Conservation (phyloP, 2,888 invertebrate genomes). For the Nomada goodeniana region DNA sequence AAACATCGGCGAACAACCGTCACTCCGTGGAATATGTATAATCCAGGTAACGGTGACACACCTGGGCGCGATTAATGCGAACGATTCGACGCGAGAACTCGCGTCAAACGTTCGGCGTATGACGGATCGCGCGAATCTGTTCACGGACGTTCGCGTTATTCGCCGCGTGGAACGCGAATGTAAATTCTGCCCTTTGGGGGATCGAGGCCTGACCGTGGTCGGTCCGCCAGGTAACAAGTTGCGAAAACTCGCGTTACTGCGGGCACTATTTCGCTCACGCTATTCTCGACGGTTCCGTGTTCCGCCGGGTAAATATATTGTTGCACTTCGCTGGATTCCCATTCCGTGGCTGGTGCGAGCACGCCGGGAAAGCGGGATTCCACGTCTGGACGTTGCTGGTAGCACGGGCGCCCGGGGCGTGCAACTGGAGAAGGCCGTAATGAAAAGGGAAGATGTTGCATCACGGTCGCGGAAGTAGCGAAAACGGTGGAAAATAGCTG, state of each 20-base stretch:
- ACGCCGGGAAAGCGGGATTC: slow-evolving; percentile 5
- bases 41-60: slow-evolving; percentile 63
- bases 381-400: slow-evolving; percentile 5
- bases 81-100: slow-evolving; percentile 64
- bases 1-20: background rate
- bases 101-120: slow-evolving; percentile 46
- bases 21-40: slow-evolving; percentile 20
- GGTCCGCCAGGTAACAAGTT: slow-evolving; percentile 50
- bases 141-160: slow-evolving; percentile 23
- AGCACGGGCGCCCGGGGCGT: background rate
- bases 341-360: background rate
- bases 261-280: slow-evolving; percentile 27
- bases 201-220: slow-evolving; percentile 31
- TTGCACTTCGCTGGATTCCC: slow-evolving; percentile 16
- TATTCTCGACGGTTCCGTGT: background rate
- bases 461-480: background rate
- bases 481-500: background rate
- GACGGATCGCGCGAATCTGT: slow-evolving; percentile 50
- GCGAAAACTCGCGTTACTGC: slow-evolving; percentile 53
- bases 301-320: slow-evolving; percentile 27
- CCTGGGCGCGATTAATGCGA: slow-evolving; percentile 68
- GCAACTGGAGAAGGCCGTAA: slow-evolving; percentile 2
- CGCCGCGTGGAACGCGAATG: slow-evolving; percentile 35
- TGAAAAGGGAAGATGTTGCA: background rate
- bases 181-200: slow-evolving; percentile 55